Evolutionary conservation across 2,113 vertebrate species (phyloP).

Genomic region (Ochotona princeps): DNA sequence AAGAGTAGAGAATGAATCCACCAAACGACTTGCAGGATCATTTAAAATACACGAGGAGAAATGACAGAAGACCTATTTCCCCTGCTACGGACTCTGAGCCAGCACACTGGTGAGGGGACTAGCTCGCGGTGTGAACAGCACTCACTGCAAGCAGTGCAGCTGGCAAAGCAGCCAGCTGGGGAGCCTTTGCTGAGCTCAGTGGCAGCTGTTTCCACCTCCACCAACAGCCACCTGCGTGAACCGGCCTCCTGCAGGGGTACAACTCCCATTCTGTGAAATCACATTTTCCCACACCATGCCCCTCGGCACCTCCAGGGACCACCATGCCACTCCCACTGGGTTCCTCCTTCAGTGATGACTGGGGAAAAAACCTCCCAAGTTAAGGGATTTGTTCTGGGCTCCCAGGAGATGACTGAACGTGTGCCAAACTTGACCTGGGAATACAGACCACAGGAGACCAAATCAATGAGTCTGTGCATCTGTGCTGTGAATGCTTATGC

Average conservation of each 20-base stretch:
- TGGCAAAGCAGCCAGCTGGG: neutral
- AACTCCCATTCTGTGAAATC: neutral
- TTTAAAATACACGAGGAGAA: too few relatives aligned
- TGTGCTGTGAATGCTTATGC: neutral
- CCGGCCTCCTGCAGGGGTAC: neutral
- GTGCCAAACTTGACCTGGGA: neutral
- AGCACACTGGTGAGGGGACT: neutral
- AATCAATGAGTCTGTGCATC: neutral
- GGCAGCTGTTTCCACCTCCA: neutral
- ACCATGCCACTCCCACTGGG: accelerated
- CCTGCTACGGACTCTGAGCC: neutral
- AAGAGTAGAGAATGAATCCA: neutral
- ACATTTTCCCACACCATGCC: neutral
- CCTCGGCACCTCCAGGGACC: neutral
- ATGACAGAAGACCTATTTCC: neutral
- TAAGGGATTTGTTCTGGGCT: neutral
- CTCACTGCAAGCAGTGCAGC: neutral
- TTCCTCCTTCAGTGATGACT: neutral
- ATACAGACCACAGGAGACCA: too few relatives aligned
- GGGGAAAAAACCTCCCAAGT: neutral
- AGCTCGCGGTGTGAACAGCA: neutral
- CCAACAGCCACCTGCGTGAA: neutral
- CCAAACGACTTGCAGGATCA: neutral
- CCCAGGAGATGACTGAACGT: neutral
- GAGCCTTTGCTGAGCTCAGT: neutral